Evolutionary conservation across 2,113 vertebrate genomes (phyloP).

Genomic region (Genyomyrus donnyi): DNA sequence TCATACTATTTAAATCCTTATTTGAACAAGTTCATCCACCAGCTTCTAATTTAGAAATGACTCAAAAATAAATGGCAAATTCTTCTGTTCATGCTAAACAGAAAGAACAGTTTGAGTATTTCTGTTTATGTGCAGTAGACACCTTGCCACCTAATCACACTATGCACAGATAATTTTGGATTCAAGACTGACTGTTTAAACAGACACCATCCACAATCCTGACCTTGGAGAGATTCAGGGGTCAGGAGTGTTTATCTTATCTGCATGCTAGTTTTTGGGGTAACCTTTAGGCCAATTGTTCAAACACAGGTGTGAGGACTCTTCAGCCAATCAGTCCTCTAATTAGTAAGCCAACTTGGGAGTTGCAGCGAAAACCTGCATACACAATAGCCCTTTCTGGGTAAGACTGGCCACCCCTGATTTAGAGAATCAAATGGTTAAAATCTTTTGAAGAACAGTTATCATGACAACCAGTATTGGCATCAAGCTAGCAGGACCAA

Average conservation of each 20-base stretch:
- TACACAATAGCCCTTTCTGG: background rate
- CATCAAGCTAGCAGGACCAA: background rate
- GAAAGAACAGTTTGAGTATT: background rate
- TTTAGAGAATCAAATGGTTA: background rate
- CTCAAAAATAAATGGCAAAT: background rate
- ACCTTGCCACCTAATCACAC: background rate
- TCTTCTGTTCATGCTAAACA: background rate
- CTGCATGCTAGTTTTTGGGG: background rate
- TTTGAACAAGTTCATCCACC: background rate
- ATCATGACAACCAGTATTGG: background rate
- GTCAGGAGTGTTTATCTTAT: background rate
- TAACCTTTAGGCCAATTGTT: background rate
- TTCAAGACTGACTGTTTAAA: background rate
- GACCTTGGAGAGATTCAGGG: background rate
- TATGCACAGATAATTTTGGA: background rate
- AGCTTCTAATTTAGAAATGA: background rate
- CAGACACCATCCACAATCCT: background rate
- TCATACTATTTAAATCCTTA: background rate
- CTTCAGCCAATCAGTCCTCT: background rate
- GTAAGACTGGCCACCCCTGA: background rate
- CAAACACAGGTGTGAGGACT: background rate
- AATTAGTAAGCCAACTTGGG: background rate
- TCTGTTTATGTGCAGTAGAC: background rate
- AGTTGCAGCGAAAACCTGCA: background rate
- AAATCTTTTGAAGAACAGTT: background rate